These are phyloP conservation scores for Temnothorax longispinosus DNA, from an alignment of 1,140 invertebrate species.

Conservation along the genomic window DNA sequence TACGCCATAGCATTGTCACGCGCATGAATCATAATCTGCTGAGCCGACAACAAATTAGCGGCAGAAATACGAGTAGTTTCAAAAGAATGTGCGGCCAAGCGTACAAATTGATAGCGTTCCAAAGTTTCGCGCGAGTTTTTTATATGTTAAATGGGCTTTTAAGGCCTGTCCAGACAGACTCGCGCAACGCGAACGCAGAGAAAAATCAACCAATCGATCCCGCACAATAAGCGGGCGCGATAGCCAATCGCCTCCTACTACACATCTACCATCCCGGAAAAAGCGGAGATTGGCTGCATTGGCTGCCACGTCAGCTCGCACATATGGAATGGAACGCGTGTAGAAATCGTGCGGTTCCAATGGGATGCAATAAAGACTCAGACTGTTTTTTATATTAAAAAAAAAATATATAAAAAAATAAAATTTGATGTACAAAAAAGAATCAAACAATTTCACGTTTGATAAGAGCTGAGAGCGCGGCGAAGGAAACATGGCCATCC, in stretches of 20 bases:
- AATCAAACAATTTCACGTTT: too few relatives aligned
- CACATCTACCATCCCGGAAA: not conserved
- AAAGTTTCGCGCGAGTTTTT: not conserved
- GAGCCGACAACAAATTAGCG: not conserved
- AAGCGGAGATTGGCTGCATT: constrained; percentile 14
- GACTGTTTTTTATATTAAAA: not conserved
- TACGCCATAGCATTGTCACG: too few relatives aligned
- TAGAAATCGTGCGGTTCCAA: not conserved
- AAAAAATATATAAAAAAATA: not conserved
- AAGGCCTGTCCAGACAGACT: not conserved
- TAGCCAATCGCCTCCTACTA: not conserved
- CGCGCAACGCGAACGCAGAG: not conserved
- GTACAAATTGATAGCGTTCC: too few relatives aligned
- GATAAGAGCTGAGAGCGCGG: too few relatives aligned
- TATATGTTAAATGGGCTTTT: too few relatives aligned
- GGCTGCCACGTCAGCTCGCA: not conserved
- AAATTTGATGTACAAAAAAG: not conserved
- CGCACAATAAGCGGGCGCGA: not conserved
- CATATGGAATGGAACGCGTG: too few relatives aligned
- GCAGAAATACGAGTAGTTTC: not conserved
- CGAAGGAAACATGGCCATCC: too few relatives aligned
- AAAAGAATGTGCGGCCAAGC: not conserved
- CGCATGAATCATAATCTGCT: too few relatives aligned
- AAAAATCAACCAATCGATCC: constrained; percentile 14
- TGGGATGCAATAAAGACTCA: not conserved